Evolutionary conservation across 2,888 invertebrate species (phyloP), one percentile per base, ranked within the genome.

Genomic region (Pammene fasciana): DNA sequence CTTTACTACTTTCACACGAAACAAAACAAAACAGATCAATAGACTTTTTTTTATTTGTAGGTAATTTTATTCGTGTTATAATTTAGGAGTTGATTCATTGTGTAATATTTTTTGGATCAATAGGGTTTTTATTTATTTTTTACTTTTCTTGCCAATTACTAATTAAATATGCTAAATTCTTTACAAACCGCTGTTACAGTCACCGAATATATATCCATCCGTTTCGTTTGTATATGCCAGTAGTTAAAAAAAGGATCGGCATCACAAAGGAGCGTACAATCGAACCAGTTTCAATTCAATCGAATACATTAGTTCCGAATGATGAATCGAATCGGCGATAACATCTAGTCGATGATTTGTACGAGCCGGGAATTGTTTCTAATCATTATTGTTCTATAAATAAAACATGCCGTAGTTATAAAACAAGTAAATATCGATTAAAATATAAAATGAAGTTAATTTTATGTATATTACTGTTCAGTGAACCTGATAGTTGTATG

Each of bases 271-370:
- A 74, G 73, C 74, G 50, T 50, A 73, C 78, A 74, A 75, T 76
- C 72, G 70, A 80, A 86, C 85, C 73, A 79, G 86, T 84, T 85
- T 81, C 78, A 75, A 78, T 79, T 76, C 73, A 78, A 75, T 78
- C 79, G 80, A 78, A 80, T 78, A 79, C 79, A 83, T 84, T 82
- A 82, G 76, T 78, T 81, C 82, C 79, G 79, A 83, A 83, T 85
- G 85, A 87, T 87, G 77, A 82, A 87, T 86, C 80, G 82, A 76
- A 77, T 79, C 78, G 75, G 73, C 74, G 75, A 79, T 75, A 72
- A 70, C 74, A 76, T 72, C 72, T 73, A 59, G 36, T 57, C 67
- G 70, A 65, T 65, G 70, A 70, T 70, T 70, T 65, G 70, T 70
- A 60, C 59, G 52, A 59, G 68, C 18, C 57, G 18, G 43, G 68